These are phyloP conservation scores for Halcyon senegalensis DNA, from an alignment of 2,113 vertebrate species.

Conservation along the genomic window DNA sequence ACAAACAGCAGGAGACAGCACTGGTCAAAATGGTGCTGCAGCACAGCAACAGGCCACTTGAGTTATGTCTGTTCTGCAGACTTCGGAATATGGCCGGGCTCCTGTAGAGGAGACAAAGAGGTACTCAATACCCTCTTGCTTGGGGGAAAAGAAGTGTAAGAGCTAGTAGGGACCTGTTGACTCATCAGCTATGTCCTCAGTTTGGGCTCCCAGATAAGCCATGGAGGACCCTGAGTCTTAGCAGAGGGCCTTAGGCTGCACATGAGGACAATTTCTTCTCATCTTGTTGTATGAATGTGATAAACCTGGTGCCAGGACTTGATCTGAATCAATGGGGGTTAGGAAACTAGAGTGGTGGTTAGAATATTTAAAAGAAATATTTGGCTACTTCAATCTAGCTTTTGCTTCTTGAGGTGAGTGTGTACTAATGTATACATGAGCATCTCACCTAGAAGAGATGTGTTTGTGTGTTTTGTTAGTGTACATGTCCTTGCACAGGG, in stretches of 20 bases:
- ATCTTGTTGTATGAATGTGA: not conserved
- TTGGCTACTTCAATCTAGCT: not conserved
- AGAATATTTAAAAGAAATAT: not conserved
- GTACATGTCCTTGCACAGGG: constrained; percentile 1
- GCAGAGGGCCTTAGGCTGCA: not conserved
- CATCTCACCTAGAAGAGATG: not conserved
- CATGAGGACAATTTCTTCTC: not conserved
- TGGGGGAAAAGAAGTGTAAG: not conserved
- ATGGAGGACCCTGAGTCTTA: not conserved
- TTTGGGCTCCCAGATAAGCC: not conserved
- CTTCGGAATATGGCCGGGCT: not conserved
- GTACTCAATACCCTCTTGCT: not conserved
- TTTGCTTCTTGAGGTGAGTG: not conserved
- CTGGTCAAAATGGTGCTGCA: not conserved
- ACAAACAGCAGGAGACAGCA: not conserved
- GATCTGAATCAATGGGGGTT: accelerated
- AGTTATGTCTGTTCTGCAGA: accelerated
- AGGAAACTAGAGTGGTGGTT: not conserved
- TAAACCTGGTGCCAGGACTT: not conserved
- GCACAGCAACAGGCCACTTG: not conserved
- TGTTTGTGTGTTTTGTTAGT: not conserved
- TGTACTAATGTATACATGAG: not conserved
- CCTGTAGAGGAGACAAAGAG: not conserved
- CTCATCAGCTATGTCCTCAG: accelerated
- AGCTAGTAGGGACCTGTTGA: not conserved